Conservation (phyloP, 30 jellyfish, hydroid and myxozoan species). For the Mastigias papua region DNA sequence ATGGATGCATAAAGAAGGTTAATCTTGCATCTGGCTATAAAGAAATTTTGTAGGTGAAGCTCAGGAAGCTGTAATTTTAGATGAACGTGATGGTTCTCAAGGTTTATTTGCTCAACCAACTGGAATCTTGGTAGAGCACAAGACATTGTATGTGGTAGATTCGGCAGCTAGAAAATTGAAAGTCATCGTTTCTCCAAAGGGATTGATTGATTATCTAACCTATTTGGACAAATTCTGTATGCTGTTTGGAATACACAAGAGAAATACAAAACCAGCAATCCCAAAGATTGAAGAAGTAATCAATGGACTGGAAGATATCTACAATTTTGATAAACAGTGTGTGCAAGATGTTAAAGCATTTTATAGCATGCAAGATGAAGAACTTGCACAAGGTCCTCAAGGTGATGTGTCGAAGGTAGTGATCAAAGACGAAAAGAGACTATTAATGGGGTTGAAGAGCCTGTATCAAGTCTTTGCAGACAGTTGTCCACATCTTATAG, state of each 20-base stretch:
- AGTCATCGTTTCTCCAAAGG: not conserved
- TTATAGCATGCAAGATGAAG: too few relatives aligned
- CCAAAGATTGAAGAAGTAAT: too few relatives aligned
- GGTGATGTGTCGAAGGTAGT: too few relatives aligned
- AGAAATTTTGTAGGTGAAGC: not conserved
- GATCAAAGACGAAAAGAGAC: too few relatives aligned
- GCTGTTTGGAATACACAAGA: not conserved
- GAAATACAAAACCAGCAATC: too few relatives aligned
- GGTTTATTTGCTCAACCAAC: conserved; percentile 59
- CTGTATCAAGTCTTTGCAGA: too few relatives aligned
- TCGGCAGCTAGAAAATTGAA: not conserved
- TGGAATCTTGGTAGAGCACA: conserved; percentile 39
- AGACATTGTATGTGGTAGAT: not conserved
- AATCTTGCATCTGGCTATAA: not conserved
- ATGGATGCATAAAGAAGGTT: conserved; percentile 41
- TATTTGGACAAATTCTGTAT: not conserved
- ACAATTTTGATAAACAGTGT: too few relatives aligned
- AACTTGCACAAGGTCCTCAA: too few relatives aligned
- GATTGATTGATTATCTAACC: not conserved
- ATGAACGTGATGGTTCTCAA: conserved; percentile 54
- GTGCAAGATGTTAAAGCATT: too few relatives aligned
- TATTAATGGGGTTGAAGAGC: too few relatives aligned
- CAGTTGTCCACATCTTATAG: too few relatives aligned
- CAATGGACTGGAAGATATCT: too few relatives aligned
- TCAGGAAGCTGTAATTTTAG: not conserved